Evolutionary conservation across 2,797 vertebrate genomes (phyloP).

Genomic region (Galagoides demidoff): DNA sequence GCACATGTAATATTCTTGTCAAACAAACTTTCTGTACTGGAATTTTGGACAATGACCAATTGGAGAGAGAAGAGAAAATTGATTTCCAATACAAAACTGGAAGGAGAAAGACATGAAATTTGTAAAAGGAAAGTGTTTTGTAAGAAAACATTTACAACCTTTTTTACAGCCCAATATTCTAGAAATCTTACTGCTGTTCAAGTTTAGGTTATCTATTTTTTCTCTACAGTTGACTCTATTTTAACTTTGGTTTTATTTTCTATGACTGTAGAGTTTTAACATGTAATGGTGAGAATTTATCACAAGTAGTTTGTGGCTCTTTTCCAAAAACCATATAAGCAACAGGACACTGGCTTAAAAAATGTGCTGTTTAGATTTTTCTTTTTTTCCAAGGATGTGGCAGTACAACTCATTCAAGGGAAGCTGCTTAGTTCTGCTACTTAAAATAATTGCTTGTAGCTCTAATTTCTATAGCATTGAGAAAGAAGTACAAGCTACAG

Average conservation of each 20-base stretch:
- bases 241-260: constrained; percentile 86
- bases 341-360: constrained; percentile 87
- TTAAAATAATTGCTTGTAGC: constrained; percentile 66
- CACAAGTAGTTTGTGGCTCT: constrained; percentile 84
- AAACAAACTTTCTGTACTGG: not conserved
- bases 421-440: constrained; percentile 70
- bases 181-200: constrained; percentile 56
- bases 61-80: constrained; percentile 38
- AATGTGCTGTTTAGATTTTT: constrained; percentile 82
- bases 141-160: constrained; percentile 33
- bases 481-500: constrained; percentile 54
- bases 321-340: constrained; percentile 87
- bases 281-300: constrained; percentile 89
- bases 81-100: not conserved
- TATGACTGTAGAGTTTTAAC: constrained; percentile 82
- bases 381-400: constrained; percentile 79
- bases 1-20: not conserved
- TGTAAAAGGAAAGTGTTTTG: constrained; percentile 30
- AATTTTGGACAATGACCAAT: not conserved
- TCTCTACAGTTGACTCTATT: constrained; percentile 73
- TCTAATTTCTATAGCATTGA: constrained; percentile 61
- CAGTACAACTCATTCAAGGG: constrained; percentile 51
- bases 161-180: constrained; percentile 10
- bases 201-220: constrained; percentile 73
- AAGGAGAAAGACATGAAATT: not conserved